Conservation (phyloP, 2,888 invertebrate genomes). For the Lasioglossum lativentre region DNA sequence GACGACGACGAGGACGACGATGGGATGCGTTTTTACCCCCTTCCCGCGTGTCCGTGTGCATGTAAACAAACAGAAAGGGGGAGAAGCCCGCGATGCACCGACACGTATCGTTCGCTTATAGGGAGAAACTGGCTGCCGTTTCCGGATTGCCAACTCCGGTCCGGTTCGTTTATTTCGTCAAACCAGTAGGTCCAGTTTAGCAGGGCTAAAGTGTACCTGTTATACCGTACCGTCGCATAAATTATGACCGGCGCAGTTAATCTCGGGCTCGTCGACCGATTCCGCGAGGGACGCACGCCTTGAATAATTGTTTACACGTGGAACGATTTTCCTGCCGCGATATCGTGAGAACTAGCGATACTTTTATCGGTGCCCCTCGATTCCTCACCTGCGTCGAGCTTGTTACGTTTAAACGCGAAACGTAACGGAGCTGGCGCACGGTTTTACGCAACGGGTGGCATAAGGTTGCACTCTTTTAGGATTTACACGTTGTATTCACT, state of each 20-base stretch:
- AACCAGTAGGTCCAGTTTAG: slow-evolving; percentile 62
- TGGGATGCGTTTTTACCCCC: slow-evolving; percentile 7
- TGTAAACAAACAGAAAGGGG: slow-evolving; percentile 21
- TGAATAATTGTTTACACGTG: slow-evolving; percentile 12
- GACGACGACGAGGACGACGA: not conserved
- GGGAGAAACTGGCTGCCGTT: slow-evolving; percentile 39
- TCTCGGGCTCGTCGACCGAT: not conserved
- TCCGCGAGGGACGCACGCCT: not conserved
- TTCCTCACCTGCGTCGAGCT: not conserved
- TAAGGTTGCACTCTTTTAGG: not conserved
- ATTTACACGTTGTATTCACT: not conserved
- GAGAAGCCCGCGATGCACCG: not conserved
- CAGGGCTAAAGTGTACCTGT: slow-evolving; percentile 54
- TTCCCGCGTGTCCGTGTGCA: not conserved
- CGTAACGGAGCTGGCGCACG: not conserved
- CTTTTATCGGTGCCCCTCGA: not conserved
- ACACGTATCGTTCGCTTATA: slow-evolving; percentile 24
- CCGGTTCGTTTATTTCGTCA: slow-evolving; percentile 58
- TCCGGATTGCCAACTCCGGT: slow-evolving; percentile 53
- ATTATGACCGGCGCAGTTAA: slow-evolving; percentile 29
- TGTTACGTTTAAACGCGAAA: not conserved
- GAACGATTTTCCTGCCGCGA: not conserved
- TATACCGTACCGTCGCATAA: slow-evolving; percentile 33
- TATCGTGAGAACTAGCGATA: not conserved
- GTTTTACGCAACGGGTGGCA: not conserved